A percentile compares a stretch with the other conserved stretches of the same genome.
These are phyloP conservation scores for Habropoda laboriosa DNA, from an alignment of 1,140 invertebrate species.

Conservation along the genomic window DNA sequence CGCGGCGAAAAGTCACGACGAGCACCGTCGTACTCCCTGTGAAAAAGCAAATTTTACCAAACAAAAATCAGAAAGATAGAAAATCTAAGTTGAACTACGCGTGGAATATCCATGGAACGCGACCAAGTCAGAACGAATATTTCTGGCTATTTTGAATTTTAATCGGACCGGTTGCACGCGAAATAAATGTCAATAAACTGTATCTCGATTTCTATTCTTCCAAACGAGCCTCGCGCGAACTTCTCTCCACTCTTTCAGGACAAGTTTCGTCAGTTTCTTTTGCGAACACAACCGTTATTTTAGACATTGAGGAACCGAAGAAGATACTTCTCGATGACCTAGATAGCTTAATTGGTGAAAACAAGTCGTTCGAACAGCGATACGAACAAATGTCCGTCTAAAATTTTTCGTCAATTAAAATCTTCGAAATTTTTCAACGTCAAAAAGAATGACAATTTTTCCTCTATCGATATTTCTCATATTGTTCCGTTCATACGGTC, in stretches of 20 bases:
- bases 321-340: background rate
- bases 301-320: background rate
- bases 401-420: no score
- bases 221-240: background rate
- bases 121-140: background rate
- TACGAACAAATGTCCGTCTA: no score
- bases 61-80: background rate
- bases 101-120: slow-evolving; percentile 9
- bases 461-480: no score
- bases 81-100: background rate
- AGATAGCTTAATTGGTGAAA: background rate
- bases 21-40: background rate
- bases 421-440: no score
- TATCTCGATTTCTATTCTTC: background rate
- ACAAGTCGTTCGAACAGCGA: background rate
- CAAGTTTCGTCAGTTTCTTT: background rate
- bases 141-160: slow-evolving; percentile 12
- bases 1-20: background rate
- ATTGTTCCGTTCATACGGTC: no score
- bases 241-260: background rate
- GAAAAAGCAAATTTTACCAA: background rate
- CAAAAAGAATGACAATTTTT: no score
- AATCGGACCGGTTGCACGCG: background rate
- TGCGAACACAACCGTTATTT: background rate
- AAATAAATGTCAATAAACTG: slow-evolving; percentile 18